phyloP scores from a whole-genome alignment of 2,113 vertebrate species.

The Microcebus griseorufus region DNA sequence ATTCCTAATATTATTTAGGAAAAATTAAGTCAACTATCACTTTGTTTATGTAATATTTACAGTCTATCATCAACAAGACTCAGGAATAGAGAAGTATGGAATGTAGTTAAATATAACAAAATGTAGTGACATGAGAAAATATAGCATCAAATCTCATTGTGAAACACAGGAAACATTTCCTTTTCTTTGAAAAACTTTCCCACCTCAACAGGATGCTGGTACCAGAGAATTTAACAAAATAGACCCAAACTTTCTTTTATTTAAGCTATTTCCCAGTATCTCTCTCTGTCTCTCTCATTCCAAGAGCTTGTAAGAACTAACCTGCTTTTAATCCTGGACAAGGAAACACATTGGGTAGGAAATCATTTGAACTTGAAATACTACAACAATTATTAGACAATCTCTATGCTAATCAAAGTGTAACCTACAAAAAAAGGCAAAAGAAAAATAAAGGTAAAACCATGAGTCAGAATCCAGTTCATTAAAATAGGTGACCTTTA shows the following conservation, averaged over 20 bases:
- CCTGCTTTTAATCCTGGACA: constrained; percentile 20
- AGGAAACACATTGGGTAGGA: constrained; percentile 23
- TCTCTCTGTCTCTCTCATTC: background rate
- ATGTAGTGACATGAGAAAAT: background rate
- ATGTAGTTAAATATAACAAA: constrained; percentile 5
- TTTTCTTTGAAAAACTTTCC: background rate
- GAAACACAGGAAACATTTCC: background rate
- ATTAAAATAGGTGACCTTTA: constrained; percentile 80
- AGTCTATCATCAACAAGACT: background rate
- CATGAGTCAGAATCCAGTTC: constrained; percentile 66
- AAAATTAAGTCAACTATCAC: background rate
- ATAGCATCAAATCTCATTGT: background rate
- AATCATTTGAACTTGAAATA: constrained; percentile 61
- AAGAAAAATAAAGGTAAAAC: constrained; percentile 43
- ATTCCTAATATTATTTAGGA: background rate
- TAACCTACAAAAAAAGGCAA: constrained; percentile 46
- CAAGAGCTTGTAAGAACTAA: background rate
- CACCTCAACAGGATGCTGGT: background rate
- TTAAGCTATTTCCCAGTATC: background rate
- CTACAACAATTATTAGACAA: constrained; percentile 48
- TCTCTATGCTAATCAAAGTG: constrained; percentile 69
- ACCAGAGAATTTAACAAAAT: background rate
- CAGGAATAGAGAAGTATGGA: background rate
- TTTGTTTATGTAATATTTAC: background rate
- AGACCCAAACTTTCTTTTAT: background rate